A percentile compares a stretch with the other conserved stretches of the same genome.
These are phyloP conservation scores for Oreochromis niloticus DNA, from an alignment of 2,113 vertebrate species.

Conservation along the genomic window DNA sequence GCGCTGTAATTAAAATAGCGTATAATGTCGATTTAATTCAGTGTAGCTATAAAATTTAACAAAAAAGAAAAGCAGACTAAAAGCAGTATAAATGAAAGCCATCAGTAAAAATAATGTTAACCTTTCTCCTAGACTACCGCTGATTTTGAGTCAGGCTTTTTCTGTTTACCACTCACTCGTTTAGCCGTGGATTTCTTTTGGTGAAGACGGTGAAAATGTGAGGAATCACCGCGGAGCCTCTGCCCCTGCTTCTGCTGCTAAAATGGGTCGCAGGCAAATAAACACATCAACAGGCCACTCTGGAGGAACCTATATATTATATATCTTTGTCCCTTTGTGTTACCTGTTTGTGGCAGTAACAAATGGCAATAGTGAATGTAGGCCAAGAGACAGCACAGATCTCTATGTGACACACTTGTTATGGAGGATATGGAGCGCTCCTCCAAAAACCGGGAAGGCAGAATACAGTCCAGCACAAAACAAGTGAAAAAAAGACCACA, in stretches of 20 bases:
- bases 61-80: background rate
- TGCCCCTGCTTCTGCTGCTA: constrained; percentile 8
- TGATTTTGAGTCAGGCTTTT: background rate
- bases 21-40: background rate
- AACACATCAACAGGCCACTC: background rate
- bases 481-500: background rate
- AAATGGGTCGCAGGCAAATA: constrained; percentile 2
- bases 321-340: constrained; percentile 3
- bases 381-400: constrained; percentile 74
- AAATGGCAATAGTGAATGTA: constrained; percentile 70
- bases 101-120: background rate
- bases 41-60: fast-evolving
- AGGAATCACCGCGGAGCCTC: background rate
- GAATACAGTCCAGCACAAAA: constrained; percentile 17
- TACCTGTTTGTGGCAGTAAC: constrained; percentile 59
- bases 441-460: constrained; percentile 16
- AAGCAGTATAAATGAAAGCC: background rate
- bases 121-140: background rate
- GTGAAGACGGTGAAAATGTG: constrained; percentile 10
- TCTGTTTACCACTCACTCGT: background rate
- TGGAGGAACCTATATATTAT: background rate
- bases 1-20: background rate
- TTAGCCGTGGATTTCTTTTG: background rate
- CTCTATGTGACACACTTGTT: constrained; percentile 69
- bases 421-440: constrained; percentile 64